Conservation (phyloP, 2,888 invertebrate genomes). For the Xiphydria camelus region DNA sequence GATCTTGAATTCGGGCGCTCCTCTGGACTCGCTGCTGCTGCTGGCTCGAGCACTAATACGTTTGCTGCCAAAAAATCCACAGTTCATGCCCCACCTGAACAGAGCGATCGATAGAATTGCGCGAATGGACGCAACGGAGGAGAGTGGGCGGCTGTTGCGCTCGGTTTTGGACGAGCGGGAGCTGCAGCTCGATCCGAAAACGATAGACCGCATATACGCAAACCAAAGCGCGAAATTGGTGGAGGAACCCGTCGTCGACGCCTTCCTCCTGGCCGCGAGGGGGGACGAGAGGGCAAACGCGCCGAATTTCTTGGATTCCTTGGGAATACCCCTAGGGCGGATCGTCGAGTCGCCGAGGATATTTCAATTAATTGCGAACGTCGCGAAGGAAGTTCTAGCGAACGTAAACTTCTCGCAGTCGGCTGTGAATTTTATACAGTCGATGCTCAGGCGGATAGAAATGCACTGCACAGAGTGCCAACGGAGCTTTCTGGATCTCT, state of each 20-base stretch:
- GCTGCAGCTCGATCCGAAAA: slow-evolving; percentile 23
- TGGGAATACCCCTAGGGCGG: slow-evolving; percentile 28
- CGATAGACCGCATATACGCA: slow-evolving; percentile 37
- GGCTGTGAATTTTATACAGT: slow-evolving; percentile 33
- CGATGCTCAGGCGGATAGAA: slow-evolving; percentile 25
- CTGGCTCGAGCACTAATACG: slow-evolving; percentile 32
- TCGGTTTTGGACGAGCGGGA: slow-evolving; percentile 23
- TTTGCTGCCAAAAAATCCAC: slow-evolving; percentile 22
- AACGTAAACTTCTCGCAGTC: slow-evolving; percentile 28
- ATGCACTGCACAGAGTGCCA: slow-evolving; percentile 21
- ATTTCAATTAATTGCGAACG: slow-evolving; percentile 33
- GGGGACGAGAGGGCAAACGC: no score
- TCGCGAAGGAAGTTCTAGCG: slow-evolving; percentile 38
- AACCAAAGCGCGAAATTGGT: slow-evolving; percentile 34
- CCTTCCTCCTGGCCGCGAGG: no score
- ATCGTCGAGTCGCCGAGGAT: slow-evolving; percentile 29
- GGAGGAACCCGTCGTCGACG: slow-evolving; percentile 37
- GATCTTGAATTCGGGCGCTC: slow-evolving; percentile 20
- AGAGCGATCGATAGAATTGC: slow-evolving; percentile 35
- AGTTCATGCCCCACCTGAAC: slow-evolving; percentile 23
- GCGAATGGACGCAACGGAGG: slow-evolving; percentile 25
- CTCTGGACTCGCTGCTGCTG: slow-evolving; percentile 26
- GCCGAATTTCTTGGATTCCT: no score
- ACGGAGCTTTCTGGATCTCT: slow-evolving; percentile 41
- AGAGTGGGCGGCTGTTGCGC: slow-evolving; percentile 30